Base-by-base conservation (phyloP, 1,140 invertebrate species). In the Aplysia californica region DNA sequence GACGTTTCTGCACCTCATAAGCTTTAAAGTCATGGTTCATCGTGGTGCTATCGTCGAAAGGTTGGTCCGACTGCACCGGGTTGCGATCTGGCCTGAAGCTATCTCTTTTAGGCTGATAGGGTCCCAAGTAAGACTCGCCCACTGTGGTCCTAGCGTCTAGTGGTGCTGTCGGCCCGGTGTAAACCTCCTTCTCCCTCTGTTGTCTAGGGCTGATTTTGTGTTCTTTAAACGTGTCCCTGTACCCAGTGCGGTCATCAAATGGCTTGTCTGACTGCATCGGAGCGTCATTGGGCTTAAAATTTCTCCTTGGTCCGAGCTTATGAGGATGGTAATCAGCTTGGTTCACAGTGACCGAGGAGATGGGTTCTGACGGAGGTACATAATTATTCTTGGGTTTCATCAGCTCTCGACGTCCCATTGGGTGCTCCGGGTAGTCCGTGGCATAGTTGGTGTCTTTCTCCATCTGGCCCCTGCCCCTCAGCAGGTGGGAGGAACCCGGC, bases 81-180 rank as follows among this genome's bases (percentile, higher is more conserved):
- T 61, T 26, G 23, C 26, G 3, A 35, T 77, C 67, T 3, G 74
- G 75, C 38, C 50, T 70, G 50, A 75, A 77, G 36, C 64, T 75
- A 50, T 74, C 36, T 21, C 75, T 41, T 58, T 77, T 77, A 0
- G 71, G 59, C 29, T 21, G 61, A 35, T 65, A 70, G 2, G 65
- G 26, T 10, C 80, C 77, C 29, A 68, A 44, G 55, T 65, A 81
- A 23, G 75, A 77, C 15, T 79, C 77, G 23, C 29, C 41, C 3
- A 36, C 64, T n/a, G 80, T 81, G 3, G 80, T 81, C 38, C 72
- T 70, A 29, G 61, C 78, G 15, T 77, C 65, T 58, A 81, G 76
- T 1, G 69, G 75, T 23, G 64, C 67, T 20, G 50, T 50, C 10
- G 80, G 77, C 3, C 77, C 65, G 23, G 64, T 29, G 75, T 79